Conservation (phyloP, 2,113 vertebrate species). For the Fregata magnificens region DNA sequence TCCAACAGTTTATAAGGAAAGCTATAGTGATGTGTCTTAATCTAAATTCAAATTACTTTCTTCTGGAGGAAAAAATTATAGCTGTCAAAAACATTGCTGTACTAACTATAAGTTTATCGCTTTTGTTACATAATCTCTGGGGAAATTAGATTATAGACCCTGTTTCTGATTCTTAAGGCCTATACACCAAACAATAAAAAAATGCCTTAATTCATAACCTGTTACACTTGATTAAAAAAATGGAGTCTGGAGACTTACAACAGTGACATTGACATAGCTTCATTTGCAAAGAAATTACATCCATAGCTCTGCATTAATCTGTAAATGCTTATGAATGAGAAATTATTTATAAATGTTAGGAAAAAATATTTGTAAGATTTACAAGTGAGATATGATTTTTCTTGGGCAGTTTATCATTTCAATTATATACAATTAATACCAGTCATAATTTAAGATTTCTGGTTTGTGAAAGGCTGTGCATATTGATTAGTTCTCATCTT, state of each 20-base stretch:
- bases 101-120: not conserved
- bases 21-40: not conserved
- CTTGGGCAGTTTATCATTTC: not conserved
- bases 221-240: conserved; percentile 3
- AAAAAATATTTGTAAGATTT: conserved; percentile 5
- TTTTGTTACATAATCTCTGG: not conserved
- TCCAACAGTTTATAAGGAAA: conserved; percentile 11
- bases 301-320: not conserved
- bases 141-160: not conserved
- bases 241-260: not conserved
- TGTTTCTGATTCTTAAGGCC: not conserved
- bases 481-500: not conserved
- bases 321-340: conserved; percentile 3
- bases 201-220: not conserved
- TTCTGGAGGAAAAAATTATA: not conserved
- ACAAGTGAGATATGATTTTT: conserved; percentile 6
- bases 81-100: not conserved
- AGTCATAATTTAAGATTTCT: not conserved
- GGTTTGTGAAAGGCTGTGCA: not conserved
- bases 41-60: conserved; percentile 50
- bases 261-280: not conserved
- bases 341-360: conserved; percentile 11
- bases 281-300: conserved; percentile 30
- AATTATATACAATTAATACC: conserved; percentile 35
- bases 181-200: not conserved